Conservation (phyloP, 2,888 invertebrate species). For the Drosophila atripex region DNA sequence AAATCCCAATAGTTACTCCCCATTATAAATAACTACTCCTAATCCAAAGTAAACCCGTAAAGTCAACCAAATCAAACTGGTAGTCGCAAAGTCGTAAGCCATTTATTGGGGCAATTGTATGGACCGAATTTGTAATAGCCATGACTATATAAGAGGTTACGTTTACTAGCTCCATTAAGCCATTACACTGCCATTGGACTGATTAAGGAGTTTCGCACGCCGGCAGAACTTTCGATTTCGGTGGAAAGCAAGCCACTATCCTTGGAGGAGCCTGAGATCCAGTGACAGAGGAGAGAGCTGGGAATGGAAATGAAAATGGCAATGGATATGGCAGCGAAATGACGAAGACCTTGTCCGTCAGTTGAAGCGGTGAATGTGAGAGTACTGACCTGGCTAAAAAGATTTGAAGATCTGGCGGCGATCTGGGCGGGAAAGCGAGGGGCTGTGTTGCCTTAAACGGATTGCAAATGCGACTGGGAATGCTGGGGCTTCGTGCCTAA, state of each 20-base stretch:
- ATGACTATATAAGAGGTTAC: neutral
- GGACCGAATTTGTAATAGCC: constrained; percentile 5
- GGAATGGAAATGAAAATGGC: constrained; percentile 33
- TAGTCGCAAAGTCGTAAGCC: neutral
- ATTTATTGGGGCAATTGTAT: constrained; percentile 11
- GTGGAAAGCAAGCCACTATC: constrained; percentile 34
- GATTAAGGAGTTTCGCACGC: constrained; percentile 2
- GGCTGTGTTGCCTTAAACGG: constrained; percentile 36
- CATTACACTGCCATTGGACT: neutral
- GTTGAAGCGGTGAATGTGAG: constrained; percentile 56
- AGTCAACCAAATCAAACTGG: constrained; percentile 2
- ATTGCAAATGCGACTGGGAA: constrained; percentile 33
- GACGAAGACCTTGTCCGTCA: constrained; percentile 65
- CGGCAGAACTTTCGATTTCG: constrained; percentile 54
- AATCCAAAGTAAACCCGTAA: neutral
- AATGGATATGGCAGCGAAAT: constrained; percentile 33
- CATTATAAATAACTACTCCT: neutral
- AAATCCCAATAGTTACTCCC: neutral
- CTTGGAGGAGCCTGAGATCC: neutral
- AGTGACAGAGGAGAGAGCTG: constrained; percentile 15
- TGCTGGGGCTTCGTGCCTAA: constrained; percentile 46
- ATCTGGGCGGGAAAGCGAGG: constrained; percentile 7
- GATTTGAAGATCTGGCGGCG: constrained; percentile 22
- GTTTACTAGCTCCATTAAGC: constrained; percentile 1
- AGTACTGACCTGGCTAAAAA: constrained; percentile 30